phyloP scores from a whole-genome alignment of 2,113 vertebrate genomes.

The Bufo bufo region DNA sequence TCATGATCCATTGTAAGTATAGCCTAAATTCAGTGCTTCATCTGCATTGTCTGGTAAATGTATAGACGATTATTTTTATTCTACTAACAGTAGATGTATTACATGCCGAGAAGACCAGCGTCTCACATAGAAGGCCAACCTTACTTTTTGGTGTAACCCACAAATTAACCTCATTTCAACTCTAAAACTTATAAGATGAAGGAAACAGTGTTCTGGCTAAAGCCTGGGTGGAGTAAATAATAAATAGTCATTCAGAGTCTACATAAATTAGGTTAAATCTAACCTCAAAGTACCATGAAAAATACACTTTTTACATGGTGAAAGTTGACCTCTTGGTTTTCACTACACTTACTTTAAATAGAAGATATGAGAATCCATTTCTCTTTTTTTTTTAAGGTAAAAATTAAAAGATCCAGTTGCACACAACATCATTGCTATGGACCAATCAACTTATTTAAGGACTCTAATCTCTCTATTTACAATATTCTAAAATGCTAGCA shows the following conservation, averaged over 20 bases:
- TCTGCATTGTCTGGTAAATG: neutral
- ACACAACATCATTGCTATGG: slow-evolving; percentile 45
- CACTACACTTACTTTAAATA: slow-evolving; percentile 58
- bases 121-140: slow-evolving; percentile 21
- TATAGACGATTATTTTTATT: neutral
- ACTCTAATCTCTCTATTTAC: too few relatives aligned
- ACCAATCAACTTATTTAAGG: neutral
- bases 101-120: neutral
- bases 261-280: slow-evolving; percentile 50
- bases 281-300: slow-evolving; percentile 28
- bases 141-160: slow-evolving; percentile 33
- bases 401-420: slow-evolving; percentile 45
- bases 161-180: slow-evolving; percentile 49
- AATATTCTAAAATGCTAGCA: too few relatives aligned
- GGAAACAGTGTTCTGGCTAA: slow-evolving; percentile 52
- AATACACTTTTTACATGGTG: slow-evolving; percentile 50
- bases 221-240: slow-evolving; percentile 49
- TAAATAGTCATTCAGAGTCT: slow-evolving; percentile 12
- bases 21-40: neutral
- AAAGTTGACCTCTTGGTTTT: slow-evolving; percentile 58
- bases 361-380: slow-evolving; percentile 61
- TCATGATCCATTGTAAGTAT: neutral
- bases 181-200: slow-evolving; percentile 33
- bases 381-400: slow-evolving; percentile 52
- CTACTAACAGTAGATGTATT: neutral